A percentile compares a stretch with the other conserved stretches of the same genome.
Evolutionary conservation across 2,113 vertebrate genomes (phyloP).

Genomic region (Noctilio leporinus): DNA sequence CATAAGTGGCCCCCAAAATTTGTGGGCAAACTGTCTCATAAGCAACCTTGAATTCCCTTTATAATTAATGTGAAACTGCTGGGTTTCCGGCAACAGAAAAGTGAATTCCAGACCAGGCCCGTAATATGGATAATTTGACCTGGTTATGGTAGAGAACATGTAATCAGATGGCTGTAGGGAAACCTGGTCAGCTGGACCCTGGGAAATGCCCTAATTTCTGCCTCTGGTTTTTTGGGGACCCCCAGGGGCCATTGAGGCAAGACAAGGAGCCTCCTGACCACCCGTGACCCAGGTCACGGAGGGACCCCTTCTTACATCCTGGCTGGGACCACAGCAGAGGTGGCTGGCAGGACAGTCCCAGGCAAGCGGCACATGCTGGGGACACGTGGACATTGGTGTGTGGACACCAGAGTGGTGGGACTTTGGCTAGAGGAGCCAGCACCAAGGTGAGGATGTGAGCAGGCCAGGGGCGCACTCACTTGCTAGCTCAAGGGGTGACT

Average conservation of each 20-base stretch:
- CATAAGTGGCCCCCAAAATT: not conserved
- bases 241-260: not conserved
- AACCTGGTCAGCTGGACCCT: not conserved
- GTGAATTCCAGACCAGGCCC: not conserved
- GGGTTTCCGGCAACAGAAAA: not conserved
- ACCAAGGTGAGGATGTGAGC: not conserved
- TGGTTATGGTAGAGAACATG: not conserved
- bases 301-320: not conserved
- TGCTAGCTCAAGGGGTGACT: not conserved
- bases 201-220: not conserved
- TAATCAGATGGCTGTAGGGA: not conserved
- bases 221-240: not conserved
- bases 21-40: not conserved
- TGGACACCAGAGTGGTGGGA: not conserved
- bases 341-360: not conserved
- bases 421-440: too few relatives aligned
- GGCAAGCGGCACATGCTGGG: not conserved
- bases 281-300: not conserved
- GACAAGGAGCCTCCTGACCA: not conserved
- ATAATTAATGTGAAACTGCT: conserved; percentile 31
- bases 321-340: not conserved
- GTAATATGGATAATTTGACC: not conserved
- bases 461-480: accelerated
- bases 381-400: not conserved
- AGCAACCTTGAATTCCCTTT: not conserved